Conservation (phyloP, 2,113 vertebrate genomes). For the Rhizomys pruinosus region DNA sequence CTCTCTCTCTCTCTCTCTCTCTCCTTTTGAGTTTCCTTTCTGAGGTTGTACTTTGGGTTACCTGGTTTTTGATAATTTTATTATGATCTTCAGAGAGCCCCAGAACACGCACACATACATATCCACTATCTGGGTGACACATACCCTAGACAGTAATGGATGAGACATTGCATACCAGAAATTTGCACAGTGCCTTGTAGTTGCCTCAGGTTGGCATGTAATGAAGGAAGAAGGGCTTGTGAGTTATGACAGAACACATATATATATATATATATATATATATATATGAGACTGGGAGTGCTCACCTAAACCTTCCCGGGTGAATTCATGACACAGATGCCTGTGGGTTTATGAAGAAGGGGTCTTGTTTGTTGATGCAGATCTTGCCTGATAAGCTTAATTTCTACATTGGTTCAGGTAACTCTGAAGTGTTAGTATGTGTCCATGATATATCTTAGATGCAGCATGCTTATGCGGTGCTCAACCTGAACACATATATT, state of each 20-base stretch:
- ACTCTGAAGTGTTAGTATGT: background rate
- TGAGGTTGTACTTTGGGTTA: background rate
- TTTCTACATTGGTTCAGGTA: background rate
- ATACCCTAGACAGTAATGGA: background rate
- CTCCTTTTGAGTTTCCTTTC: background rate
- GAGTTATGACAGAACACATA: background rate
- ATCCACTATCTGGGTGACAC: background rate
- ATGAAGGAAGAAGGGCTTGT: background rate
- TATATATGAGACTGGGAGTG: background rate
- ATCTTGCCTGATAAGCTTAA: background rate
- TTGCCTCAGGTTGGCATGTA: background rate
- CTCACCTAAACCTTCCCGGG: background rate
- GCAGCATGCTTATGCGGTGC: background rate
- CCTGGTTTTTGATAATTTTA: background rate
- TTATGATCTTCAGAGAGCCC: background rate
- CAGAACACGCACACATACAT: too few relatives aligned
- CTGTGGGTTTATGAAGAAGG: background rate
- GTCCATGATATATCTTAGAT: background rate
- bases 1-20: background rate
- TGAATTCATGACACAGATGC: background rate
- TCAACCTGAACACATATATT: background rate
- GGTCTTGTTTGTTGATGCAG: background rate
- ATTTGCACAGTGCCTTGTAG: background rate
- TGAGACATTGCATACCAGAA: background rate
- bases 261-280: background rate